Evolutionary conservation across 2,888 invertebrate genomes (phyloP).

Genomic region (Strigamia transsilvanica): DNA sequence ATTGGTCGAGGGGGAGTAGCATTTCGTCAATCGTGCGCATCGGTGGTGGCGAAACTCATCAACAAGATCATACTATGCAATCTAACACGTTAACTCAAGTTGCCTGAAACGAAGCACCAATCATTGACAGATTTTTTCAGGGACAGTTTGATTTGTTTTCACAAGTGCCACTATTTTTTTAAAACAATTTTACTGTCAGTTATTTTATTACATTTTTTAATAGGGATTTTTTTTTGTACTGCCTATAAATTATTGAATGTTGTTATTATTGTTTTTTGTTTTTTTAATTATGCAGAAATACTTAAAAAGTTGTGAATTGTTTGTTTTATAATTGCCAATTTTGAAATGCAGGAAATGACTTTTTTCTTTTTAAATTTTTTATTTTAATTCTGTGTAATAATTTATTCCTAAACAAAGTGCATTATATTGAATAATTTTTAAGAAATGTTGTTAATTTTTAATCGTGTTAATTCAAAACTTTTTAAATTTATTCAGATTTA

Average conservation of each 20-base stretch:
- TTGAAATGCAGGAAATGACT: slow-evolving; percentile 24
- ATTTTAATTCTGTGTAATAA: slow-evolving; percentile 24
- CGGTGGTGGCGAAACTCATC: not conserved
- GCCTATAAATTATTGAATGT: not conserved
- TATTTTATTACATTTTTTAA: not conserved
- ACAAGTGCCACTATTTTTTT: slow-evolving; percentile 31
- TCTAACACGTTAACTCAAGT: slow-evolving; percentile 50
- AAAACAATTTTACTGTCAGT: not conserved
- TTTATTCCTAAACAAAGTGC: slow-evolving; percentile 24
- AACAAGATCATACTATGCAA: slow-evolving; percentile 24
- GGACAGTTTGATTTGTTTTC: not conserved
- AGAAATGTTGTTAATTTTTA: slow-evolving; percentile 14
- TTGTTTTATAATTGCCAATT: not conserved
- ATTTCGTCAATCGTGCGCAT: slow-evolving; percentile 54
- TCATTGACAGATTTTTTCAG: slow-evolving; percentile 20
- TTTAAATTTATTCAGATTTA: slow-evolving; percentile 10
- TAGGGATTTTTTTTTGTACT: not conserved
- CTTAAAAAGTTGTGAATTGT: not conserved
- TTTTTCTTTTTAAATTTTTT: not conserved
- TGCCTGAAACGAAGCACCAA: slow-evolving; percentile 40
- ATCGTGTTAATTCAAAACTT: slow-evolving; percentile 16
- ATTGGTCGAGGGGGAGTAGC: slow-evolving; percentile 54
- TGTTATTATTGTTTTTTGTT: not conserved
- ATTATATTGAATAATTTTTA: not conserved
- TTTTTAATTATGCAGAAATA: slow-evolving; percentile 12